Evolutionary conservation across 2,888 invertebrate genomes (phyloP).

Genomic region (Ephialtes manifestator): DNA sequence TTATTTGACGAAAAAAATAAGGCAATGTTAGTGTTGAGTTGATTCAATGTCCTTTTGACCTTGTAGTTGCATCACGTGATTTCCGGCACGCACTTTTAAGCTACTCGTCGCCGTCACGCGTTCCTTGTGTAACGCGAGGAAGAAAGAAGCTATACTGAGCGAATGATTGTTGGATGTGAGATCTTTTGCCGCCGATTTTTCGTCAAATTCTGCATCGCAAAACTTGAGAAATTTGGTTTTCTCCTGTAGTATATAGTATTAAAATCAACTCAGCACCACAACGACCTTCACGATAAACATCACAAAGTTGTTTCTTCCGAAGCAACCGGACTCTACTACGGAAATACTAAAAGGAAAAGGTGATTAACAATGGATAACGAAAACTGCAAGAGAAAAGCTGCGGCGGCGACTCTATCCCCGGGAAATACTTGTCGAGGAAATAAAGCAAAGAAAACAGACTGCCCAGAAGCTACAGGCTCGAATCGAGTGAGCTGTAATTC

Average conservation of each 20-base stretch:
- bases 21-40: background rate
- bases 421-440: background rate
- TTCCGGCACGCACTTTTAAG: conserved; percentile 1
- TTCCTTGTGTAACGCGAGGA: no score
- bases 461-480: background rate
- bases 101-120: no score
- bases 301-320: background rate
- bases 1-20: no score
- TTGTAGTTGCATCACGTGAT: conserved; percentile 13
- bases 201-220: no score
- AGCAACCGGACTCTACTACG: background rate
- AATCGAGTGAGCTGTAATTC: background rate
- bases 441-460: conserved; percentile 24
- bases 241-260: no score
- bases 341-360: background rate
- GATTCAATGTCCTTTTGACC: background rate
- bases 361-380: conserved; percentile 17
- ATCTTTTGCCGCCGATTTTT: no score
- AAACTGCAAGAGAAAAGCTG: conserved; percentile 13
- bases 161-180: no score
- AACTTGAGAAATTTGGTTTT: no score
- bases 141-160: no score
- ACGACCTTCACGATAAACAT: background rate
- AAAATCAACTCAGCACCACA: no score
- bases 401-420: background rate